Evolutionary conservation across 1,140 invertebrate genomes (phyloP), one percentile per base, ranked within the genome.

Genomic region (Neuroterus valhalla): DNA sequence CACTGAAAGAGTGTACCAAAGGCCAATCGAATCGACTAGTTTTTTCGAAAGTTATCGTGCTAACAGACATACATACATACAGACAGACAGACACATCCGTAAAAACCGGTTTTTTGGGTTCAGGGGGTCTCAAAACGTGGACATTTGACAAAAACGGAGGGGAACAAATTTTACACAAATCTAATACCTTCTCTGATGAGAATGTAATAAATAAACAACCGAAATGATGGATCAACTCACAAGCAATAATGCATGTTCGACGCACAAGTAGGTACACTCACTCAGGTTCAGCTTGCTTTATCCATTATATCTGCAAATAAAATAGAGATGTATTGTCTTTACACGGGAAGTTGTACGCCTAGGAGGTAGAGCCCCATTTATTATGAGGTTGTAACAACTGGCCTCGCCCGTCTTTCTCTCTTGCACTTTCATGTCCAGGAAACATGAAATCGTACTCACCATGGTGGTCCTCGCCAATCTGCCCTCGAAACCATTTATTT

Each of bases 321-420:
- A 55, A 55, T 55, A 55, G 26, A 55, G 52, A 55, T 55, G 52
- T 55, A 55, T 55, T 55, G 52, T 55, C 52, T 55, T 55, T 15
- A 55, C 52, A 55, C 21, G 52, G 23, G 52, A 31, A 55, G 52
- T 55, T 55, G 52, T 21, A 26, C 26, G 17, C n/a, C 4, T 48
- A 48, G 46, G 46, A 48, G 46, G 46, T 48, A 48, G 46, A 48
- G 46, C 2, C 8, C 46, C 23, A 55, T 55, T 55, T 31, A 55
- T 55, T 55, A 55, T 23, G 23, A 14, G 12, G 26, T 21, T 26
- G 11, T 23, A 55, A 55, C 52, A 55, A 55, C 52, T 55, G 11
- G 12, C 21, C 52, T 55, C 23, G 52, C 52, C 12, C 26, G 52
- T 31, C 52, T 11, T 55, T 55, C 52, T 26, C 52, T 55, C 52